Base-by-base conservation (phyloP, 37 sponge, comb jelly and placozoan genomes). In the Dysidea cf. avara region DNA sequence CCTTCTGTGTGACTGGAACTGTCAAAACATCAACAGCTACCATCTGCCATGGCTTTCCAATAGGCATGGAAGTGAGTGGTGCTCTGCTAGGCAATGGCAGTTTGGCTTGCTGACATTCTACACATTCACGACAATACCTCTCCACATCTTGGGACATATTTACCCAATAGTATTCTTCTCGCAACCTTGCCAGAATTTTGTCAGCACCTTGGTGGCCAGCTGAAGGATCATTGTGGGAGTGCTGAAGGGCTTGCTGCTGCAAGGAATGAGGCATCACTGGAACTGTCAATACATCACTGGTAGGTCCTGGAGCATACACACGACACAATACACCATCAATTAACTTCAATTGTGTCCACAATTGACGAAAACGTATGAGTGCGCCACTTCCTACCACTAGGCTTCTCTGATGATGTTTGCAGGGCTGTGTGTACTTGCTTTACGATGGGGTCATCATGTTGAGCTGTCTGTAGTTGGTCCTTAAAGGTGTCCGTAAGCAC, bases 271-370 rank as follows among this genome's bases (percentile, higher is more conserved):
- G 81, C 17, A 62, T 32, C 29, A 77, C 22, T 30, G 69, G 78
- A 12, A 77, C 78, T 51, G 59, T 66, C 14, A 67, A 30, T 30
- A 36, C 22, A 34, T 77, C 78, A 35, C 26, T 17, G 16, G 69
- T 55, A 25, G 68, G 68, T 35, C 59, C 59, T 30, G 78, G 78
- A 7, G 26, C 31, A 55, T 66, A 66, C 3, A 18, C 47, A 7
- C 79, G 32, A 33, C 55, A 78, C 18, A 78, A 9, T 2, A 78
- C 29, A 21, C 69, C 79, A n/a, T 68, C 59, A 9, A 66, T 12
- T 33, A 78, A 4, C 7, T n/a, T n/a, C 29, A 78, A 52, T 43
- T 78, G 79, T 36, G 68, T 18, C 78, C 68, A 66, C 33, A 77
- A 38, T 67, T 77, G 78, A 17, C 39, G 58, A 39, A 39, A 77